Percentiles rank a stretch among this genome's conserved stretches.
Evolutionary conservation across 2,797 vertebrate genomes (phyloP).

Genomic region (Ctenopoma multispine): DNA sequence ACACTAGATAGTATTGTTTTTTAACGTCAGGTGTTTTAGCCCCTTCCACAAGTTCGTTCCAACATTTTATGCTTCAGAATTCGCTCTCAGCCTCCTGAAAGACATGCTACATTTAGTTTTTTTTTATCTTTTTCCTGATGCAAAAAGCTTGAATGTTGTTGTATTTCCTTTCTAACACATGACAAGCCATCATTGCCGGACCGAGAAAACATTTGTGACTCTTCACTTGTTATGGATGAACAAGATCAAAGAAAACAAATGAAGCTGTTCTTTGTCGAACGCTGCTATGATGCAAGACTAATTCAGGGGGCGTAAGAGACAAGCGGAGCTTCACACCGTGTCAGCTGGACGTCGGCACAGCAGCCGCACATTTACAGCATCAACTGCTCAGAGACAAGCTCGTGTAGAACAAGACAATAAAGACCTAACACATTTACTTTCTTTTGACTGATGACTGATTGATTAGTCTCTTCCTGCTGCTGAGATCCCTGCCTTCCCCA

Average conservation of each 20-base stretch:
- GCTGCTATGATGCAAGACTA: conserved; percentile 11
- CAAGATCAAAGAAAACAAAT: conserved; percentile 51
- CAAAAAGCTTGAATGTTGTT: conserved; percentile 22
- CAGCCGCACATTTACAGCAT: conserved; percentile 10
- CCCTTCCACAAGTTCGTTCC: too few relatives aligned
- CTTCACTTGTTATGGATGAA: conserved; percentile 32
- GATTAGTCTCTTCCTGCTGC: conserved; percentile 6
- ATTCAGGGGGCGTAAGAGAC: conserved; percentile 25
- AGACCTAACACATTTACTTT: background rate
- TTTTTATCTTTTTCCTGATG: conserved; percentile 3
- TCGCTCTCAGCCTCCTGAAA: background rate
- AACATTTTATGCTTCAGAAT: background rate
- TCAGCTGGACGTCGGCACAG: conserved; percentile 24
- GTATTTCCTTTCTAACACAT: conserved; percentile 21
- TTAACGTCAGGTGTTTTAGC: background rate
- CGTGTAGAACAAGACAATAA: background rate
- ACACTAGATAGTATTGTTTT: too few relatives aligned
- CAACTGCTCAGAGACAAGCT: background rate
- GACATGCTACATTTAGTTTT: background rate
- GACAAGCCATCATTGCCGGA: conserved; percentile 29
- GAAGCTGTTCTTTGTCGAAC: conserved; percentile 9
- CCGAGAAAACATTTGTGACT: conserved; percentile 35
- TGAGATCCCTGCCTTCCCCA: background rate
- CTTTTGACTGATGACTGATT: conserved; percentile 6
- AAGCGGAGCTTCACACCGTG: conserved; percentile 13